phyloP scores from a whole-genome alignment of 2,888 invertebrate genomes.

The Ichneumon xanthorius region DNA sequence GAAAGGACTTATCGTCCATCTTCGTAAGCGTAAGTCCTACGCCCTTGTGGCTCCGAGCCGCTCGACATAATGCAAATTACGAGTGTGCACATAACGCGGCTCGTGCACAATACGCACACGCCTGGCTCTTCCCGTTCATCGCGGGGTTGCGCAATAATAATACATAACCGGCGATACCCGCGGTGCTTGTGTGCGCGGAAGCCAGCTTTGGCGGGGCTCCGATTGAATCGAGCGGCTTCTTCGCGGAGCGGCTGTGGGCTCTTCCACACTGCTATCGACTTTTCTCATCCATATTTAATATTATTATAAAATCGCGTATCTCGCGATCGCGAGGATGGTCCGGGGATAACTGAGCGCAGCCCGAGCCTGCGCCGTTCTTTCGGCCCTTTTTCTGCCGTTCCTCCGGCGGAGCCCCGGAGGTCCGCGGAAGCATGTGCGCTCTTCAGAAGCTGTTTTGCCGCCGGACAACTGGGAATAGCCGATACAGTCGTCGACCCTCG shows the following conservation, averaged over 20 bases:
- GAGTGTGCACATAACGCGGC: background rate
- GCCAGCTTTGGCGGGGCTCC: background rate
- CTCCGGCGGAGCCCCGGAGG: conserved; percentile 38
- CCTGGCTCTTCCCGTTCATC: background rate
- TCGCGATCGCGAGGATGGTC: conserved; percentile 42
- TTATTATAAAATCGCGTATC: conserved; percentile 40
- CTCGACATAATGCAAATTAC: background rate
- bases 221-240: conserved; percentile 37
- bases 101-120: background rate
- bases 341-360: conserved; percentile 10
- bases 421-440: conserved; percentile 55
- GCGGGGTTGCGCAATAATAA: conserved; percentile 41
- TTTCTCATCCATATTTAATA: conserved; percentile 61
- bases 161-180: conserved; percentile 11
- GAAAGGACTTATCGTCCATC: background rate
- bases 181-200: conserved; percentile 12
- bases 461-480: conserved; percentile 30
- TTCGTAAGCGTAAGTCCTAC: background rate
- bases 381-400: conserved; percentile 22
- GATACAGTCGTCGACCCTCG: conserved; percentile 15
- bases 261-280: conserved; percentile 41
- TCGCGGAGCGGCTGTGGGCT: conserved; percentile 7
- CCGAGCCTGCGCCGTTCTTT: conserved; percentile 16
- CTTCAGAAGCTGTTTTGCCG: conserved; percentile 56
- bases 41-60: background rate